Percentiles rank a stretch among this genome's conserved stretches.
Conservation (phyloP, 2,797 vertebrate genomes). For the Tapera naevia region DNA sequence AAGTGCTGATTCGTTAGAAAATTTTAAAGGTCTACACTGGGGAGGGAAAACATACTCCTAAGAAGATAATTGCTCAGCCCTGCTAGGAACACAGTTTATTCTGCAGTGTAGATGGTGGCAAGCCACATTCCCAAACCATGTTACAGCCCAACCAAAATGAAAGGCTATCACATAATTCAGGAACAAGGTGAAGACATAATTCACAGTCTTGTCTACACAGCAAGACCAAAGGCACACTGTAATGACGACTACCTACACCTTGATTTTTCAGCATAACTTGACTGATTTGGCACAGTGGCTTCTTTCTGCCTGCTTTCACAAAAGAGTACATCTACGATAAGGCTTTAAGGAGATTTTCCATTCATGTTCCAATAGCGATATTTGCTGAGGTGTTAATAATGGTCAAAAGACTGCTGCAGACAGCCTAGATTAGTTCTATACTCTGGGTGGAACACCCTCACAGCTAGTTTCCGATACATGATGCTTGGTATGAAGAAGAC, state of each 20-base stretch:
- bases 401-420: not conserved
- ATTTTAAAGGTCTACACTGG: not conserved
- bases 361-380: not conserved
- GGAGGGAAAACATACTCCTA: not conserved
- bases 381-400: not conserved
- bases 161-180: conserved; percentile 26
- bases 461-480: not conserved
- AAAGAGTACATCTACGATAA: not conserved
- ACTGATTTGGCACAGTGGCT: not conserved
- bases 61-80: not conserved
- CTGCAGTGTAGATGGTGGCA: not conserved
- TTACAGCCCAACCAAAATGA: not conserved
- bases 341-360: not conserved
- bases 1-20: not conserved
- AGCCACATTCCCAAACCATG: conserved; percentile 21
- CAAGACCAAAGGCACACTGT: not conserved
- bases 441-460: accelerated
- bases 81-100: not conserved
- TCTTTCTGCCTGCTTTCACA: not conserved
- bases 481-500: not conserved
- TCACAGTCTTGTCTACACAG: not conserved
- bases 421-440: not conserved
- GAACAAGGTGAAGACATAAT: not conserved
- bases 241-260: not conserved
- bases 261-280: not conserved